phyloP scores from a whole-genome alignment of 1,140 invertebrate genomes.

The Anagrus nilaparvatae region DNA sequence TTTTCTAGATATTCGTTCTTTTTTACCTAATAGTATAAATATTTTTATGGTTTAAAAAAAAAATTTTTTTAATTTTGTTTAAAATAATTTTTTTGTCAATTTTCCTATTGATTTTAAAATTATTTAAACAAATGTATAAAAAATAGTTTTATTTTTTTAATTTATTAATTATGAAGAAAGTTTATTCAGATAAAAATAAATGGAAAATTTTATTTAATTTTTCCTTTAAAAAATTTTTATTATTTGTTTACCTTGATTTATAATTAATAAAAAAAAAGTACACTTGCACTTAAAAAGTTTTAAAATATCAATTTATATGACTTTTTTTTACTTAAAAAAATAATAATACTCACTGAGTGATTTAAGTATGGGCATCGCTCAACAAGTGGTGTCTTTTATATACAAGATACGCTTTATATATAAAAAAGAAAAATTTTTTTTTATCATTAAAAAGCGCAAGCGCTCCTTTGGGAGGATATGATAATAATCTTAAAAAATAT shows the following conservation, averaged over 20 bases:
- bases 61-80: background rate
- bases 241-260: slow-evolving; percentile 5
- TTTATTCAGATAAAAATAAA: background rate
- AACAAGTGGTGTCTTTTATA: slow-evolving; percentile 44
- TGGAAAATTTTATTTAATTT: slow-evolving; percentile 12
- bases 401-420: too few species aligned
- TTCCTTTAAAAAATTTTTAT: slow-evolving; percentile 20
- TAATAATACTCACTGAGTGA: slow-evolving; percentile 27
- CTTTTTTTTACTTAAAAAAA: background rate
- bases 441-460: slow-evolving; percentile 29
- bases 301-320: background rate
- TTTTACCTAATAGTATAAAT: background rate
- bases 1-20: slow-evolving; percentile 9
- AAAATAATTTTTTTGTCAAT: background rate
- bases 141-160: background rate
- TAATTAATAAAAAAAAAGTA: slow-evolving; percentile 6
- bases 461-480: too few species aligned
- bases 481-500: too few species aligned
- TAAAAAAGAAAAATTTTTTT: too few species aligned
- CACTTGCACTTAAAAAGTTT: slow-evolving; percentile 8
- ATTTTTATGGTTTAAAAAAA: background rate
- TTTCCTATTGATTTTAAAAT: background rate
- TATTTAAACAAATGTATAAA: background rate
- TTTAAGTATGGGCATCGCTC: slow-evolving; percentile 36
- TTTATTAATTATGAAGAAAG: background rate